phyloP scores from a whole-genome alignment of 92 coral and sea anemone species.

The Palythoa caribaeorum region DNA sequence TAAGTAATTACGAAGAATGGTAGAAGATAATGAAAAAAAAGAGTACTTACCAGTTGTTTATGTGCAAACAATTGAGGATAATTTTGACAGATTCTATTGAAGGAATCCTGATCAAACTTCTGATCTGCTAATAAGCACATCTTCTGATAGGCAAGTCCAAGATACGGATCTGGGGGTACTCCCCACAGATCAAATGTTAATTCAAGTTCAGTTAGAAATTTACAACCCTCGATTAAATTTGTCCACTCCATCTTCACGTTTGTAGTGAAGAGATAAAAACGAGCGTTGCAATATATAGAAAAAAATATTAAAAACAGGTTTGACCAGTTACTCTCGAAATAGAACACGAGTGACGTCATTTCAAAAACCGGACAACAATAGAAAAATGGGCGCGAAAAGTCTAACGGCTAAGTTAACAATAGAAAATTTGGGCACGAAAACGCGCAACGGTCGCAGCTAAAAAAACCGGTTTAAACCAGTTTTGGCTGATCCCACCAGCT shows the following conservation, averaged over 20 bases:
- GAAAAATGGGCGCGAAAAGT: too few species aligned
- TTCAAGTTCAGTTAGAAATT: too few species aligned
- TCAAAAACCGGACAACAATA: background rate
- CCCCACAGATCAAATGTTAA: too few species aligned
- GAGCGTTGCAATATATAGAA: background rate
- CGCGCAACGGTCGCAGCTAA: too few species aligned
- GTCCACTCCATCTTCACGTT: constrained; percentile 29
- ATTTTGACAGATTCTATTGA: constrained; percentile 32
- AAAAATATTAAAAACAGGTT: constrained; percentile 8
- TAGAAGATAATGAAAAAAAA: constrained; percentile 19
- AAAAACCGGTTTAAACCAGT: too few species aligned
- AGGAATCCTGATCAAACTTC: constrained; percentile 15
- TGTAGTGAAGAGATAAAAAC: constrained; percentile 24
- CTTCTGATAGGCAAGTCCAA: constrained; percentile 25
- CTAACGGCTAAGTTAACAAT: too few species aligned
- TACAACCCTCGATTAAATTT: constrained; percentile 24
- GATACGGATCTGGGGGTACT: too few species aligned
- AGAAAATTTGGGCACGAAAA: too few species aligned
- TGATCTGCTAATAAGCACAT: constrained; percentile 14
- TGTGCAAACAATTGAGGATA: too few species aligned
- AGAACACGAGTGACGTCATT: too few species aligned
- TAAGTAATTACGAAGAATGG: constrained; percentile 19
- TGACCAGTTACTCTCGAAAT: background rate
- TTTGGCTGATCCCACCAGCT: too few species aligned
- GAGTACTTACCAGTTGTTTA: constrained; percentile 18